A percentile compares a stretch with the other conserved stretches of the same genome.
These are phyloP conservation scores for Tautogolabrus adspersus DNA, from an alignment of 2,113 vertebrate genomes.

Conservation along the genomic window DNA sequence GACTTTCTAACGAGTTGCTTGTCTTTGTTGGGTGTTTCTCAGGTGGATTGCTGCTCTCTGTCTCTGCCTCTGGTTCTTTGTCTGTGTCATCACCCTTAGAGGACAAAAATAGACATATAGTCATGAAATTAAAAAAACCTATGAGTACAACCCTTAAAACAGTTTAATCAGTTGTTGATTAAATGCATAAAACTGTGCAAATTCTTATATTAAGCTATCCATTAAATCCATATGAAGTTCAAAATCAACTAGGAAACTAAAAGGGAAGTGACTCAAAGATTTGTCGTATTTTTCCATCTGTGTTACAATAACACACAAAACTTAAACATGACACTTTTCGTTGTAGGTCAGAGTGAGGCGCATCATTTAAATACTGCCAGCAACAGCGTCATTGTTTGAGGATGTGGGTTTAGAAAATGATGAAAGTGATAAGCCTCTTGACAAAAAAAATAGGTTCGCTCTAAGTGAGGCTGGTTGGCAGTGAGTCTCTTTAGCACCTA, in stretches of 20 bases:
- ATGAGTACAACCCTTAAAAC: too few relatives aligned
- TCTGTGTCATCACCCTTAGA: slow-evolving; percentile 86
- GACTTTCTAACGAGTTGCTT: slow-evolving; percentile 93
- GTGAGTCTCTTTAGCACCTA: background rate
- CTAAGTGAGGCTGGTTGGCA: background rate
- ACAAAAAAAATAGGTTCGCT: slow-evolving; percentile 54
- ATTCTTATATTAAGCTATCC: too few relatives aligned
- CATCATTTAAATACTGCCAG: background rate
- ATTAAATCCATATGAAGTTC: background rate
- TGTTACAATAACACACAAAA: slow-evolving; percentile 8
- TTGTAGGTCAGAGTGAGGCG: background rate
- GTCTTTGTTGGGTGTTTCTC: slow-evolving; percentile 84
- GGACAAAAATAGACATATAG: background rate
- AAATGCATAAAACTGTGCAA: background rate
- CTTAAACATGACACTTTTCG: background rate
- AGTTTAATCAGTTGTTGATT: background rate
- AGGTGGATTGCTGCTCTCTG: slow-evolving; percentile 69
- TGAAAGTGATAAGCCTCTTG: slow-evolving; percentile 29
- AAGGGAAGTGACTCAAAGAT: background rate
- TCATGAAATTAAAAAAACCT: too few relatives aligned
- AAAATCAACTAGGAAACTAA: background rate
- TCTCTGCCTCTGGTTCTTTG: slow-evolving; percentile 83
- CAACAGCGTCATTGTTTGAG: slow-evolving; percentile 7
- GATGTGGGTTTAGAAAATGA: slow-evolving; percentile 59
- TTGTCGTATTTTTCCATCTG: slow-evolving; percentile 9